phyloP scores from a whole-genome alignment of 2,797 vertebrate species.

The Helostoma temminkii region DNA sequence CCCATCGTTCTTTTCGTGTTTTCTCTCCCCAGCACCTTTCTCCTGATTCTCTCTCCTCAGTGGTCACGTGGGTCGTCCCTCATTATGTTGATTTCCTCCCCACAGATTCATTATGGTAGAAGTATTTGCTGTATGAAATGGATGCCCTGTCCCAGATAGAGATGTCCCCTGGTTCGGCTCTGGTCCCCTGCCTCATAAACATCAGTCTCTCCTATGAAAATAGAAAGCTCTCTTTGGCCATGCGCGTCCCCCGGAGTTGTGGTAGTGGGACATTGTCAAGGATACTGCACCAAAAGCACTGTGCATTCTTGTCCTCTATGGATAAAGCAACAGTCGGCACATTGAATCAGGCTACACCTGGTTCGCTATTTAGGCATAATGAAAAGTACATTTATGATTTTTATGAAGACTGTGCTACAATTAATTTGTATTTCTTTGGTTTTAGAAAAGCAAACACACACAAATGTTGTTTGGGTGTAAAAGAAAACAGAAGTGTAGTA shows the following conservation, averaged over 20 bases:
- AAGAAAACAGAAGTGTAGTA: too few relatives aligned
- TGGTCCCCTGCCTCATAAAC: constrained; percentile 75
- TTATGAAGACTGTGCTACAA: not conserved
- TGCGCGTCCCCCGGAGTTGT: constrained; percentile 15
- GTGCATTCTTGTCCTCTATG: not conserved
- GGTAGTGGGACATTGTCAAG: constrained; percentile 55
- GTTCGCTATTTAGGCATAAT: not conserved
- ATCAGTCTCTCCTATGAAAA: constrained; percentile 70
- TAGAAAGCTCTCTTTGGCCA: constrained; percentile 56
- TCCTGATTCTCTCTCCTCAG: constrained; percentile 49
- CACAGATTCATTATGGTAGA: constrained; percentile 73
- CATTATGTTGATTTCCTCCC: constrained; percentile 79
- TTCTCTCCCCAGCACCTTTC: constrained; percentile 16
- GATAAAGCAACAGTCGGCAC: not conserved
- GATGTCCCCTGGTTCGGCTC: constrained; percentile 69
- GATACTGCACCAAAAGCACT: constrained; percentile 45
- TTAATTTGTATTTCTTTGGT: not conserved
- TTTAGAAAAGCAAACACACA: not conserved
- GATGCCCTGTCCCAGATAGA: constrained; percentile 80
- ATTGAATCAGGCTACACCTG: constrained; percentile 7
- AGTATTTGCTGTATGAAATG: constrained; percentile 75
- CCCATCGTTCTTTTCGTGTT: constrained; percentile 42
- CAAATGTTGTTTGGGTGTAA: not conserved
- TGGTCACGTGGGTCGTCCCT: constrained; percentile 68
- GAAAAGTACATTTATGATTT: not conserved